A percentile compares a stretch with the other conserved stretches of the same genome.
Evolutionary conservation across 2,888 invertebrate species (phyloP).

Genomic region (Odontothrips loti): DNA sequence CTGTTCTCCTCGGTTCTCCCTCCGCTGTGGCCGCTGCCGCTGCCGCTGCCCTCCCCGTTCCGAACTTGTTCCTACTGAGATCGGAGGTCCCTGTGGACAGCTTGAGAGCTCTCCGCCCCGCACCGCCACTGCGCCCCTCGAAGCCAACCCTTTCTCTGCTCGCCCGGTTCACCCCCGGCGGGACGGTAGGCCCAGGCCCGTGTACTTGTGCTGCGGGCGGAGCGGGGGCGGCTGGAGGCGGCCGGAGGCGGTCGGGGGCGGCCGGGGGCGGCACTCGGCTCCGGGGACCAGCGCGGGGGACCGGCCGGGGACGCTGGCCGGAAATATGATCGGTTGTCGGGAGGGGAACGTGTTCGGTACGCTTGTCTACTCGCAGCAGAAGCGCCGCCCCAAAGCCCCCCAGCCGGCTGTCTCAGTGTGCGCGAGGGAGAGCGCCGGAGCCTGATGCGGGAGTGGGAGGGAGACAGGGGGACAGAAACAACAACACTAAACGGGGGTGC

Average conservation of each 20-base stretch:
- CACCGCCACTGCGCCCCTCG: neutral
- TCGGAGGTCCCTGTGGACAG: constrained; percentile 13
- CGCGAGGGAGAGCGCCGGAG: neutral
- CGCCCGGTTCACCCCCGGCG: too few species aligned
- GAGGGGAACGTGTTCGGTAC: neutral
- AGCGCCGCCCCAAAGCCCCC: too few species aligned
- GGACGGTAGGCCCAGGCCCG: too few species aligned
- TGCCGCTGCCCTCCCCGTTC: neutral
- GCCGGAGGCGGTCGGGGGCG: neutral
- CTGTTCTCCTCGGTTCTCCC: neutral
- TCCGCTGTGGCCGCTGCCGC: neutral
- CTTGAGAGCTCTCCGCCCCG: constrained; percentile 1
- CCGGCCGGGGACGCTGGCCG: neutral
- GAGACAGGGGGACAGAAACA: neutral
- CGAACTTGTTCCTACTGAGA: constrained; percentile 19
- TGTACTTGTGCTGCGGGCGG: neutral
- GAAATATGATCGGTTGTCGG: constrained; percentile 16
- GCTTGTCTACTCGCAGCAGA: neutral
- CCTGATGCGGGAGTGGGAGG: neutral
- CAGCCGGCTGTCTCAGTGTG: too few species aligned
- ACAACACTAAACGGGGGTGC: constrained; percentile 8
- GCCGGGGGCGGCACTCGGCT: neutral
- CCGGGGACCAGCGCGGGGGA: neutral
- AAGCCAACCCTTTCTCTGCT: neutral
- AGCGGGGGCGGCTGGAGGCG: neutral